These are phyloP conservation scores for Wasmannia auropunctata DNA, from an alignment of 1,140 invertebrate species.

Conservation along the genomic window DNA sequence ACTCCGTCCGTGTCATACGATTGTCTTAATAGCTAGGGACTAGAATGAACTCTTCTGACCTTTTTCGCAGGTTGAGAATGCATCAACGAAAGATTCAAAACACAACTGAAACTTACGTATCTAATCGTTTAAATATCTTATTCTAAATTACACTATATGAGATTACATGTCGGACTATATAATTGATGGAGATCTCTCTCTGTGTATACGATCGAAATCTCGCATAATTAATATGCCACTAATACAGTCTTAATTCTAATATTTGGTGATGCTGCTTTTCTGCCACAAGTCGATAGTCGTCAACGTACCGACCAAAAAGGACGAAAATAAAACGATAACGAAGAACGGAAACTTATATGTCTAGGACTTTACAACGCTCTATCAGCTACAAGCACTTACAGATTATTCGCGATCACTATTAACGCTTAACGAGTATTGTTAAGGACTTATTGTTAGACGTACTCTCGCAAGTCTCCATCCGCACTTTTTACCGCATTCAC, in stretches of 20 bases:
- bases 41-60: slow-evolving; percentile 73
- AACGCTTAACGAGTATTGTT: slow-evolving; percentile 9
- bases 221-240: background rate
- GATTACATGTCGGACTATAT: background rate
- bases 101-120: slow-evolving; percentile 64
- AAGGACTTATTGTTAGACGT: slow-evolving; percentile 25
- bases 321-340: slow-evolving; percentile 28
- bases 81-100: slow-evolving; percentile 69
- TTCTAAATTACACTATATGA: background rate
- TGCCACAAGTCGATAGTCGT: slow-evolving; percentile 20
- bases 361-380: slow-evolving; percentile 5
- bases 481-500: background rate
- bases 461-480: background rate
- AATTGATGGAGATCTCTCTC: background rate
- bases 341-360: slow-evolving; percentile 56
- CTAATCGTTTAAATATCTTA: slow-evolving; percentile 41
- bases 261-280: slow-evolving; percentile 65
- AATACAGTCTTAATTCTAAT: slow-evolving; percentile 49
- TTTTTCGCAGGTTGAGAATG: slow-evolving; percentile 68
- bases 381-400: slow-evolving; percentile 27
- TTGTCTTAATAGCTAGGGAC: slow-evolving; percentile 73
- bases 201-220: background rate
- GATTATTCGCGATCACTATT: background rate
- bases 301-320: background rate
- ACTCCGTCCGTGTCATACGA: slow-evolving; percentile 56